These are phyloP conservation scores for Enoplosus armatus DNA, from an alignment of 2,797 vertebrate genomes.

Conservation along the genomic window DNA sequence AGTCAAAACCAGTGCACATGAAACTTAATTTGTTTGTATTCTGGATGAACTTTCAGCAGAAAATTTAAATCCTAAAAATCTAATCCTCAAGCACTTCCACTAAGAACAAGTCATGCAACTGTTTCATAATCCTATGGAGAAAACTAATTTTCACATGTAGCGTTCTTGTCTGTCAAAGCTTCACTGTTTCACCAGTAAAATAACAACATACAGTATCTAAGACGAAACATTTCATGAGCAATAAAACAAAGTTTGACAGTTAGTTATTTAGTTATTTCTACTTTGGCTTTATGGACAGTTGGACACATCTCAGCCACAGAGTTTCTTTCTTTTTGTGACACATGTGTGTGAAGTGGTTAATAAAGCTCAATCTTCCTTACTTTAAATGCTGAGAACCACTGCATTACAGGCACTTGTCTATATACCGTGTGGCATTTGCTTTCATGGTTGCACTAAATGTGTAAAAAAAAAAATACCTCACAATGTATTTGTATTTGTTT, in stretches of 20 bases:
- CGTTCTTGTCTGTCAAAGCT: neutral
- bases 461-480: neutral
- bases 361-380: neutral
- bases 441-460: neutral
- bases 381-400: neutral
- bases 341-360: neutral
- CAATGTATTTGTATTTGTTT: neutral
- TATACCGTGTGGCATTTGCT: conserved; percentile 6
- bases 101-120: neutral
- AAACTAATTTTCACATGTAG: neutral
- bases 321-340: too few relatives aligned
- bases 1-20: neutral
- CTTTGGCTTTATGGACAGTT: too few relatives aligned
- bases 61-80: neutral
- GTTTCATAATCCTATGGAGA: neutral
- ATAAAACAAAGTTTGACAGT: too few relatives aligned
- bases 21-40: neutral
- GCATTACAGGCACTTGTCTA: neutral
- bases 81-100: neutral
- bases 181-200: neutral
- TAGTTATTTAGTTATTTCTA: too few relatives aligned
- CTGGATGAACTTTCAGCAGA: neutral
- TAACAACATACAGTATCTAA: neutral
- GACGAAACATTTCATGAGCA: neutral
- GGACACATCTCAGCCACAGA: neutral